Evolutionary conservation across 2,797 vertebrate species (phyloP).

Genomic region (Carduelis carduelis): DNA sequence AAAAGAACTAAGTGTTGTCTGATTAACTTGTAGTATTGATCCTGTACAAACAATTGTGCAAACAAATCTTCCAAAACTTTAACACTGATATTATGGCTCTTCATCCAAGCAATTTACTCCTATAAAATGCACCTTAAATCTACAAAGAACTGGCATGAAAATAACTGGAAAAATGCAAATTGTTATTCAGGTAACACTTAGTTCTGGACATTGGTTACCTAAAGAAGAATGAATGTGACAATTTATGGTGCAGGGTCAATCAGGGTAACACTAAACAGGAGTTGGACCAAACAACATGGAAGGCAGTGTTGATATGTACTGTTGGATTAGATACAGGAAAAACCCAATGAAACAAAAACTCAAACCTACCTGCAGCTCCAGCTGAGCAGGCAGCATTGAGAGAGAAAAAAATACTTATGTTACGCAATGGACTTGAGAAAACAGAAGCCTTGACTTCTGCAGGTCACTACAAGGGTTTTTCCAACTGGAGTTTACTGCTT

Average conservation of each 20-base stretch:
- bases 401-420: slow-evolving; percentile 81
- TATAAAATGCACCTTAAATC: neutral
- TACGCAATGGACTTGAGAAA: slow-evolving; percentile 60
- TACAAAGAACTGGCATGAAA: neutral
- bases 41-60: neutral
- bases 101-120: neutral
- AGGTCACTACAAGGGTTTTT: slow-evolving; percentile 21
- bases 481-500: neutral
- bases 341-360: neutral
- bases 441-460: slow-evolving; percentile 66
- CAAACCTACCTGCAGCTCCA: slow-evolving; percentile 94
- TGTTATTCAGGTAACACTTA: neutral
- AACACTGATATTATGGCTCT: neutral
- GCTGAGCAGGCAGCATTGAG: slow-evolving; percentile 84
- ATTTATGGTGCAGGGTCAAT: neutral
- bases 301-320: slow-evolving; percentile 31
- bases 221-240: neutral
- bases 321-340: slow-evolving; percentile 63
- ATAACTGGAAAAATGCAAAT: neutral
- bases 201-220: neutral
- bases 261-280: slow-evolving; percentile 16
- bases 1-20: neutral
- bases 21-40: neutral
- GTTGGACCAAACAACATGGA: slow-evolving; percentile 48
- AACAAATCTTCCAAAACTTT: neutral